These are phyloP conservation scores for Numenius arquata DNA, from an alignment of 2,113 vertebrate species.

Conservation along the genomic window DNA sequence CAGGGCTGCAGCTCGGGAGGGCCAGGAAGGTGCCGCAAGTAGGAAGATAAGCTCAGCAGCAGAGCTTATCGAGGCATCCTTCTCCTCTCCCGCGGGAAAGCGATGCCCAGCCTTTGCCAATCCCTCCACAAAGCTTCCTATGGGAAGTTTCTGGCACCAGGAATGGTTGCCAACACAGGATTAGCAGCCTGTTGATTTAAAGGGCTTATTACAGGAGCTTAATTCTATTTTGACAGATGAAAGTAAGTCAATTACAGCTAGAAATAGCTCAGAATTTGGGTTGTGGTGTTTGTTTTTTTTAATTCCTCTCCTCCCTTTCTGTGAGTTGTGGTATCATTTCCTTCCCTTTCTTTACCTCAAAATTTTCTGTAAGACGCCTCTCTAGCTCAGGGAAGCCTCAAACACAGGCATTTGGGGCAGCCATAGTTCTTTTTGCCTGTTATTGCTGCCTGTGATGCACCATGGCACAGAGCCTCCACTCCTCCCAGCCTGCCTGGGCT, in stretches of 20 bases:
- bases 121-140: background rate
- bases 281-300: background rate
- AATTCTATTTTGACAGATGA: constrained; percentile 77
- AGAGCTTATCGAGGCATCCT: background rate
- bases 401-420: background rate
- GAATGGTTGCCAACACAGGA: constrained; percentile 43
- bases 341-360: background rate
- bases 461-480: fast-evolving
- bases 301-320: background rate
- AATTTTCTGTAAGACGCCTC: background rate
- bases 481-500: background rate
- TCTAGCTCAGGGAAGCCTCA: background rate
- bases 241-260: constrained; percentile 72
- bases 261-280: constrained; percentile 57
- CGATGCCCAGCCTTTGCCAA: background rate
- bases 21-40: background rate
- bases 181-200: constrained; percentile 76
- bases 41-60: background rate
- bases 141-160: constrained; percentile 2
- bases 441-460: background rate
- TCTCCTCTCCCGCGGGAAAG: background rate
- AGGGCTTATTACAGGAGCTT: constrained; percentile 71
- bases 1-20: background rate
- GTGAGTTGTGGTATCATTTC: background rate
- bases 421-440: background rate